Evolutionary conservation across 2,797 vertebrate species (phyloP).

Genomic region (Oophaga sylvatica): DNA sequence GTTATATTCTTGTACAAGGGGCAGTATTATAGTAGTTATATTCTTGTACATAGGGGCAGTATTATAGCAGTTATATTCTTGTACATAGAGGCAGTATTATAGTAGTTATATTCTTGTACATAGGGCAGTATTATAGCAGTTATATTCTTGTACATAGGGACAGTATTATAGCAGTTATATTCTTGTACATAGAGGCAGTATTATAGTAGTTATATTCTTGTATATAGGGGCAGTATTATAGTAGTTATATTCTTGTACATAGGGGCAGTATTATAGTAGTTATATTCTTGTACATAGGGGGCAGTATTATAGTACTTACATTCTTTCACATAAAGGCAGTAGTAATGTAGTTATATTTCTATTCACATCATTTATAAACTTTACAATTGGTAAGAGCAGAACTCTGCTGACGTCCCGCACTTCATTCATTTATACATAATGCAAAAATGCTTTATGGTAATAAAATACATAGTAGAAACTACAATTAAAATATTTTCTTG

Average conservation of each 20-base stretch:
- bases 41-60: no score
- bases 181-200: no score
- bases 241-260: conserved; percentile 5
- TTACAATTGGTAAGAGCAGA: neutral
- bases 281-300: neutral
- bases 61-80: no score
- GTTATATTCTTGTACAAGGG: no score
- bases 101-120: no score
- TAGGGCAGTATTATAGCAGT: no score
- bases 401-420: neutral
- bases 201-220: no score
- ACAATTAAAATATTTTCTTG: neutral
- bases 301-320: neutral
- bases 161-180: no score
- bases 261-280: neutral
- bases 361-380: neutral
- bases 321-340: neutral
- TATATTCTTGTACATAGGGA: no score
- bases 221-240: conserved; percentile 14
- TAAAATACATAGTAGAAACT: neutral
- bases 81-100: no score
- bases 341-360: neutral
- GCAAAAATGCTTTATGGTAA: neutral
- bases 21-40: no score
- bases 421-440: neutral